Evolutionary conservation across 2,113 vertebrate genomes (phyloP), one percentile per base, ranked within the genome.

Genomic region (Hippocampus comes): DNA sequence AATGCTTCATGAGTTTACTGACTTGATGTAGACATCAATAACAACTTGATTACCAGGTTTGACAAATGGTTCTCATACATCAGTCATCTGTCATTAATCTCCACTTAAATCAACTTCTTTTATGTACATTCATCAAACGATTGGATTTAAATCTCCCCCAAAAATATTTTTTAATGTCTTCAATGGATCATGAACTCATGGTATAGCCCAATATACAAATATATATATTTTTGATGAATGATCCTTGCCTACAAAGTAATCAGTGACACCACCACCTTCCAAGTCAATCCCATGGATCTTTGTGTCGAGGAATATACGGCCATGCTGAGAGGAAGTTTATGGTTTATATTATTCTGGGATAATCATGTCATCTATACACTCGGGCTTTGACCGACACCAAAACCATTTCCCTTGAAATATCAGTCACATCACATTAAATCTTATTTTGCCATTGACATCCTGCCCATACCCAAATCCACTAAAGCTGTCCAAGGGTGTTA

Each of bases 291-390:
- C 49, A 25, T 67, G 63, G 42, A 85, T 87, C 74, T 87, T 79
- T 86, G 88, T 83, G 77, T 79, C 74, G 75, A 80, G 70, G 69
- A 78, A 73, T 83, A 77, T 81, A 74, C 14, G 63, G 63, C 14
- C 25, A 17, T 23, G 41, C 14, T 25, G 63, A 25, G 63, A 77
- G 59, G 70, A 61, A 79, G 78, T 77, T 82, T 83, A 84, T 77
- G 74, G 42, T 61, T 56, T 55, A 63, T 73, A 78, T 85, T 82
- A 83, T 85, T 85, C 74, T 75, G 9, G 25, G 76, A 72, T 83
- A 89, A 89, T 91, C 78, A 78, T 73, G 75, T 89, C 81, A 87
- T 83, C 74, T 78, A 11, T 79, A 73, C 72, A 72, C 72, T 76
- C 53, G 61, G 73, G 38, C 71, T 77, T 74, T 82, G 78, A 84